phyloP scores from a whole-genome alignment of 2,113 vertebrate species.

The Galemys pyrenaicus region DNA sequence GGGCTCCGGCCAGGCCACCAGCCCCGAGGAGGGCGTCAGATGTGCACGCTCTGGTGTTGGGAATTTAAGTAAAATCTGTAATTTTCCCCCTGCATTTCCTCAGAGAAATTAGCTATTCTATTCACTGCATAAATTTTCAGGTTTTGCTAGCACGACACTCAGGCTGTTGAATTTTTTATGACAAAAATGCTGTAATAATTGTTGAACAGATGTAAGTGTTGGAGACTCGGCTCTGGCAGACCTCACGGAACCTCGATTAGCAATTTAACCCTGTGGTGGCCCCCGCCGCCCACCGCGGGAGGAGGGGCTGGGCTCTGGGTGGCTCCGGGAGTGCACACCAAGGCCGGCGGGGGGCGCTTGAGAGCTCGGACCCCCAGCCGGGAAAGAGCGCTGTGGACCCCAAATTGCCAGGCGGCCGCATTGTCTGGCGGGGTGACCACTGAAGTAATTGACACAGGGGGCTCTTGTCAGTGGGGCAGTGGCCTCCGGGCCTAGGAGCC shows the following conservation, averaged over 20 bases:
- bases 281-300: conserved; percentile 44
- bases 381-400: background rate
- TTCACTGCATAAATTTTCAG: conserved; percentile 98
- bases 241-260: conserved; percentile 96
- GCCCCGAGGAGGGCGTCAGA: conserved; percentile 86
- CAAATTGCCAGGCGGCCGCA: background rate
- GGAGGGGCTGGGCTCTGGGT: background rate
- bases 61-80: conserved; percentile 93
- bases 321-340: too few relatives aligned
- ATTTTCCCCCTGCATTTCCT: conserved; percentile 93
- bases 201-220: conserved; percentile 99
- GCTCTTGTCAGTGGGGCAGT: background rate
- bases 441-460: background rate
- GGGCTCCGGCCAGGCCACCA: conserved; percentile 78
- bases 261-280: conserved; percentile 92
- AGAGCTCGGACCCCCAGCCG: conserved; percentile 38
- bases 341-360: conserved; percentile 44
- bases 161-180: conserved; percentile 99
- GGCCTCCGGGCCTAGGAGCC: background rate
- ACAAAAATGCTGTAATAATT: conserved; percentile 99
- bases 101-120: conserved; percentile 98
- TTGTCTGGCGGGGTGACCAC: conserved; percentile 2
- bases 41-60: conserved; percentile 87
- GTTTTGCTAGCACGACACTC: conserved; percentile 96
- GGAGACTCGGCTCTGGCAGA: conserved; percentile 93